Conservation (phyloP, 2,113 vertebrate species). For the Percopsis transmontana region DNA sequence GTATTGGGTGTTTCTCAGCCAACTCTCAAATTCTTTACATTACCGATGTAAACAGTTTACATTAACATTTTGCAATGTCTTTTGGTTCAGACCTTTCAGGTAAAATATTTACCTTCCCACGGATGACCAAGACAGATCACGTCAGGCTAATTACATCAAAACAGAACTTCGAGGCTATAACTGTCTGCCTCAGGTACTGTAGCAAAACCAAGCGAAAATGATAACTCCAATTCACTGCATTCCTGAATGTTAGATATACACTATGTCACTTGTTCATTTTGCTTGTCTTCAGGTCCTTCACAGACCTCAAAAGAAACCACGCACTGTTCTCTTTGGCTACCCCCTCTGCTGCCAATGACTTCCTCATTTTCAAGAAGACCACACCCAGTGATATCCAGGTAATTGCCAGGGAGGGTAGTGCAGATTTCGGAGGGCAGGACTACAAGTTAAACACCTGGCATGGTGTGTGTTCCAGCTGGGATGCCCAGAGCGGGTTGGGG, state of each 20-base stretch:
- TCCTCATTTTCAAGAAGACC: constrained; percentile 50
- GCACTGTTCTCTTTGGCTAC: constrained; percentile 59
- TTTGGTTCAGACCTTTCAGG: constrained; percentile 58
- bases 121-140: constrained; percentile 22
- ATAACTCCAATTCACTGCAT: not conserved
- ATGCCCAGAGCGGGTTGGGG: constrained; percentile 43
- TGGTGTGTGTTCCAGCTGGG: constrained; percentile 65
- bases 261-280: not conserved
- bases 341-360: not conserved
- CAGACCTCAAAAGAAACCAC: constrained; percentile 59
- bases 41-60: not conserved
- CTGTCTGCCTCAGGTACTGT: constrained; percentile 64
- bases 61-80: not conserved
- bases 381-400: constrained; percentile 16
- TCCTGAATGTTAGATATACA: not conserved
- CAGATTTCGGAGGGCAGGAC: constrained; percentile 10
- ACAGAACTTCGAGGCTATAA: constrained; percentile 18
- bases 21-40: no score
- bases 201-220: not conserved
- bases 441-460: constrained; percentile 64
- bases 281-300: constrained; percentile 48
- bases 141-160: constrained; percentile 31
- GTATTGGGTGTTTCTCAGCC: no score
- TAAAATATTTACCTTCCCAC: constrained; percentile 68
- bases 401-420: not conserved